A percentile compares a stretch with the other conserved stretches of the same genome.
phyloP scores from a whole-genome alignment of 53 echinoderm and acorn worm species.

The Holothuria scabra region DNA sequence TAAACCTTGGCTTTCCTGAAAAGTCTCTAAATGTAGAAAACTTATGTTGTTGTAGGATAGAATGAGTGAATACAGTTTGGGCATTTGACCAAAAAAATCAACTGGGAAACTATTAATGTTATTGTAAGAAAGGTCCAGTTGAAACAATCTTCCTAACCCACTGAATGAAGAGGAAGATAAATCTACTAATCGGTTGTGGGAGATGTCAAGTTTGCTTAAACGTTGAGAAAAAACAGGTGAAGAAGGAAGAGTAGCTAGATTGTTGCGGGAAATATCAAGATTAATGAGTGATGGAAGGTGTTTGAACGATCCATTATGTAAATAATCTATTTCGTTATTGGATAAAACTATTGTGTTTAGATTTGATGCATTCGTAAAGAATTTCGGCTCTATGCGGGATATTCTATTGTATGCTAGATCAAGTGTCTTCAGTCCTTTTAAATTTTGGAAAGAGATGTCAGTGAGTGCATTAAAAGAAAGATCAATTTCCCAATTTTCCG shows the following conservation, averaged over 20 bases:
- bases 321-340: slow-evolving; percentile 8
- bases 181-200: slow-evolving; percentile 1
- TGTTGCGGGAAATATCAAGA: slow-evolving; percentile 19
- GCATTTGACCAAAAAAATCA: slow-evolving; percentile 25
- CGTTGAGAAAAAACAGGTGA: neutral
- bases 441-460: neutral
- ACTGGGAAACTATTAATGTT: neutral
- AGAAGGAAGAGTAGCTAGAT: neutral
- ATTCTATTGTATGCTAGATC: neutral
- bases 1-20: neutral
- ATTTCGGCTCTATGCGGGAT: neutral
- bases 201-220: neutral
- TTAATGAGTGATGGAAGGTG: neutral
- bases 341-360: neutral
- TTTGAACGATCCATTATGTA: neutral
- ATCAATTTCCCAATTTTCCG: neutral
- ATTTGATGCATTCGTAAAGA: neutral
- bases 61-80: neutral
- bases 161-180: slow-evolving; percentile 2
- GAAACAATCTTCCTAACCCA: slow-evolving; percentile 5
- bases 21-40: neutral
- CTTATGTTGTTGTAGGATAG: neutral
- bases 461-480: slow-evolving; percentile 6
- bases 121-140: slow-evolving; percentile 12
- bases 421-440: neutral